A percentile compares a stretch with the other conserved stretches of the same genome.
Evolutionary conservation across 30 jellyfish, hydroid and myxozoan species (phyloP).

Genomic region (Nemopilema nomurai): DNA sequence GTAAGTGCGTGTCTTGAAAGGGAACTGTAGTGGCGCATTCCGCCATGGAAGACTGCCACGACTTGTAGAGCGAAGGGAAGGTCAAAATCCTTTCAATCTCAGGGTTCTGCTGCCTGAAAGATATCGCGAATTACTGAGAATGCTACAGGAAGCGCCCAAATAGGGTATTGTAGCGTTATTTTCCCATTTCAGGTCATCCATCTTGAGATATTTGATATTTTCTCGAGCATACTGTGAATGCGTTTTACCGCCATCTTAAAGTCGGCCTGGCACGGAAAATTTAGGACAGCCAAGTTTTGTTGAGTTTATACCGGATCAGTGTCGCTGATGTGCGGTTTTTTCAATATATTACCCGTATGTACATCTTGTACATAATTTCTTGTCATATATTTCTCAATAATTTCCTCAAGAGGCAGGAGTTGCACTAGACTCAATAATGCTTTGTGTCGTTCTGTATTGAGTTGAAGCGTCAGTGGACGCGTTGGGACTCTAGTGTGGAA

Average conservation of each 20-base stretch:
- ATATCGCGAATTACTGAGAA: constrained; percentile 43
- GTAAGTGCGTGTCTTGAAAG: constrained; percentile 47
- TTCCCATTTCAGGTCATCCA: constrained; percentile 45
- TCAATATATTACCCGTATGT: background rate
- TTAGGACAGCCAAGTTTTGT: background rate
- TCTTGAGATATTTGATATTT: constrained; percentile 10
- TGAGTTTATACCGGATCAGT: background rate
- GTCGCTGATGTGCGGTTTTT: background rate
- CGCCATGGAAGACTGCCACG: constrained; percentile 78
- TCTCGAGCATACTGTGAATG: constrained; percentile 16
- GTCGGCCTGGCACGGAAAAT: background rate
- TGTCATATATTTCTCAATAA: background rate
- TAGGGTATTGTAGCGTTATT: constrained; percentile 81
- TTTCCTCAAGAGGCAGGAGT: background rate
- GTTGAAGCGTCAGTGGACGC: background rate
- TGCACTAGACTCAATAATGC: background rate
- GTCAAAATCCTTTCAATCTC: constrained; percentile 42
- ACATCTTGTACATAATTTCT: background rate
- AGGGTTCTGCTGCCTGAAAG: constrained; percentile 60
- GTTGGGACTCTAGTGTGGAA: background rate
- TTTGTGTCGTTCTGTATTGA: background rate
- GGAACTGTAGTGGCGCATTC: constrained; percentile 62
- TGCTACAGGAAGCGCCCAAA: constrained; percentile 82
- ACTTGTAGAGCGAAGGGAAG: constrained; percentile 12
- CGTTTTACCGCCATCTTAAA: constrained; percentile 47